Evolutionary conservation across 2,888 invertebrate species (phyloP), one percentile per base, ranked within the genome.

Genomic region (Hesperia comma): DNA sequence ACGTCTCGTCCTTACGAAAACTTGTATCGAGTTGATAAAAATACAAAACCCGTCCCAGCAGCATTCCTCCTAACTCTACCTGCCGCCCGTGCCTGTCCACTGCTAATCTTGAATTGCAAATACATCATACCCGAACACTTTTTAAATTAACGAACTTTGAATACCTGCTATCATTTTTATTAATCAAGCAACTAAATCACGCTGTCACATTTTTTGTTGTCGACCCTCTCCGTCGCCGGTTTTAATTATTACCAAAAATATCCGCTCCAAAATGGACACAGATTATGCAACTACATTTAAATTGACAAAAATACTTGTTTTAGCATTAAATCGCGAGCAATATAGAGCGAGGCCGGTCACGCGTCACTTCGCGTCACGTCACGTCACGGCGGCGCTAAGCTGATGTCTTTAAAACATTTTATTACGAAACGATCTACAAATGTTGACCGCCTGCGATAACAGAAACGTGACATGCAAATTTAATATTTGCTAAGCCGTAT

Each of bases 31-130:
- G 49, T 26, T 53, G 61, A 40, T 63, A 63, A 57, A 63, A 63
- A 63, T 63, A 63, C 37, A n/a, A 57, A 63, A 63, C 63, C 49
- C 15, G 63, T 63, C 57, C 49, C 21, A 43, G 21, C 46, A 56
- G 63, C 56, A 63, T 63, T 55, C 49, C 63, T 43, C 17, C 62
- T 56, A 63, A 63, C 46, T 46, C 51, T 55, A 63, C 63, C 63
- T 55, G 63, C 62, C 21, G 26, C 49, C 19, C 19, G n/a, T 10
- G 21, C 8, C 19, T n/a, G 1, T 32, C 21, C 33, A n/a, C 17
- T 17, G 26, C 19, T 17, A 17, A 19, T 17, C 33, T 56, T 14
- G 8, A 15, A 12, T 40, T 56, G 7, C 53, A 53, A 53, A 21
- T 51, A 21, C 6, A 46, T 17, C 19, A 17, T 51, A 21, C 51